Conservation (phyloP, 2,888 invertebrate genomes). For the Eucera pruinosa region DNA sequence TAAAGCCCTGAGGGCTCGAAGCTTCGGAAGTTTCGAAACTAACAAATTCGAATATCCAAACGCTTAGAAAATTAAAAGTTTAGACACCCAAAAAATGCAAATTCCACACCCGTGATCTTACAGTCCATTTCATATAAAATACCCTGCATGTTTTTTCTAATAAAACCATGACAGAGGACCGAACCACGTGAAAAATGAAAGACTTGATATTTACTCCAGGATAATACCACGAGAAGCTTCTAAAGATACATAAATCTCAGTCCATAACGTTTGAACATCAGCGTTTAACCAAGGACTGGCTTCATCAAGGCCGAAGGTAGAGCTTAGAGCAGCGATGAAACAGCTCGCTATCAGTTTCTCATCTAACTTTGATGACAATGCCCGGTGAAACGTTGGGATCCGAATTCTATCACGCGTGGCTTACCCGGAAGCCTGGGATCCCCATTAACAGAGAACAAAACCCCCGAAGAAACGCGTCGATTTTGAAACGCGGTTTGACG, state of each 20-base stretch:
- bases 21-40: too few species aligned
- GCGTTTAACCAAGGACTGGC: background rate
- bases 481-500: constrained; percentile 42
- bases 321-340: constrained; percentile 7
- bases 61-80: too few species aligned
- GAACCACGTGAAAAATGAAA: too few species aligned
- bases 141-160: too few species aligned
- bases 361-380: constrained; percentile 30
- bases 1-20: too few species aligned
- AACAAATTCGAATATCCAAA: too few species aligned
- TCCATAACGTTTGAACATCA: background rate
- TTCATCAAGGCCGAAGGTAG: constrained; percentile 6
- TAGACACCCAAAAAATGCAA: too few species aligned
- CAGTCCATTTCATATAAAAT: too few species aligned
- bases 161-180: too few species aligned
- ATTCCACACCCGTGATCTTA: too few species aligned
- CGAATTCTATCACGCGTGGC: constrained; percentile 24
- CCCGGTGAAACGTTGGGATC: constrained; percentile 17
- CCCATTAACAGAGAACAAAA: constrained; percentile 28
- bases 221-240: background rate
- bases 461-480: constrained; percentile 25
- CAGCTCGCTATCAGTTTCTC: constrained; percentile 21
- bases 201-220: too few species aligned
- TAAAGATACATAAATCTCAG: background rate
- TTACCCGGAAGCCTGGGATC: constrained; percentile 1